These are phyloP conservation scores for Platanista minor DNA, from an alignment of 2,113 vertebrate genomes.

Conservation along the genomic window DNA sequence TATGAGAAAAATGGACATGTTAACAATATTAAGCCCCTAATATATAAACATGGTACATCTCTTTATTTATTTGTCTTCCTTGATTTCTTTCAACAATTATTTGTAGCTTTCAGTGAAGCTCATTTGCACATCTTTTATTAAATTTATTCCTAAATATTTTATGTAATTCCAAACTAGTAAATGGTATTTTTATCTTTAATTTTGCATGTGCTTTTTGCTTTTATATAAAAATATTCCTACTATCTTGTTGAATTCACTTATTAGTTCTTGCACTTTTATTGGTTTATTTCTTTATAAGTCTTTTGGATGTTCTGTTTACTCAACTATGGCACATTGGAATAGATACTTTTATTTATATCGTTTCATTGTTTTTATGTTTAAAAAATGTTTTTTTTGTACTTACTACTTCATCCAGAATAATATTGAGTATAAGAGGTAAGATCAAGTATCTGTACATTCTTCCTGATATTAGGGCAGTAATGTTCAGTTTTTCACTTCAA, in stretches of 20 bases:
- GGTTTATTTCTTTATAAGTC: neutral
- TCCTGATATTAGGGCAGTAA: neutral
- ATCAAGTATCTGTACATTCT: neutral
- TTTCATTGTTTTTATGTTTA: neutral
- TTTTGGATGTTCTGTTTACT: neutral
- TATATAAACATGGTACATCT: neutral
- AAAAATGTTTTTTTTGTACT: neutral
- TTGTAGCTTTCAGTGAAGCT: neutral
- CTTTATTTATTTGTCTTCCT: neutral
- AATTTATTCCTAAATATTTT: neutral
- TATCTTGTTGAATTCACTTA: neutral
- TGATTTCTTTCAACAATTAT: neutral
- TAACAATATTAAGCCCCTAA: neutral
- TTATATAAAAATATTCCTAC: neutral
- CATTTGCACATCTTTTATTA: neutral
- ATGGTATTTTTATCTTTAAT: neutral
- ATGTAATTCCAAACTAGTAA: neutral
- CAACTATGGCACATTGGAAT: neutral
- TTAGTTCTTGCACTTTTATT: neutral
- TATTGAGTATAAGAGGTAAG: neutral
- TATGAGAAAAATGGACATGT: neutral
- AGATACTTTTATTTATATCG: neutral
- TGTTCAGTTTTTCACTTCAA: accelerated
- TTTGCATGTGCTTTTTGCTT: neutral
- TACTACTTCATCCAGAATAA: too few species aligned